Evolutionary conservation across 1,140 invertebrate species (phyloP).

Genomic region (Formica exsecta): DNA sequence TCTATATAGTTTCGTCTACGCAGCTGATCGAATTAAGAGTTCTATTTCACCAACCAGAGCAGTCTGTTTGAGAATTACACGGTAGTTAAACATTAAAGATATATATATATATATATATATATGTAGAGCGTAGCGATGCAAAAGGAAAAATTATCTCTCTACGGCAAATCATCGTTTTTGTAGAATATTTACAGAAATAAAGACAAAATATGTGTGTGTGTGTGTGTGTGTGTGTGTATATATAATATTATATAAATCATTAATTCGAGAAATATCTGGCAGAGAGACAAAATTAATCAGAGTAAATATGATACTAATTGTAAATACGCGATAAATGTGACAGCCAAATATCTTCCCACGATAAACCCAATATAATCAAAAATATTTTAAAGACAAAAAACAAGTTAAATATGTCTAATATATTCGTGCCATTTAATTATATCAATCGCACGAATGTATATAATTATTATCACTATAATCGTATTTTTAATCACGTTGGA

Average conservation of each 20-base stretch:
- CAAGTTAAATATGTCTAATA: background rate
- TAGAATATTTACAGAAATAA: too few species aligned
- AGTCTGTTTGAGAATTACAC: conserved; percentile 9
- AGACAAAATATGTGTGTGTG: too few species aligned
- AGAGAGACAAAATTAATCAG: background rate
- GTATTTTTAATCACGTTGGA: background rate
- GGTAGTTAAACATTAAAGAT: background rate
- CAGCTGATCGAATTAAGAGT: conserved; percentile 46
- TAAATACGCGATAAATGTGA: background rate
- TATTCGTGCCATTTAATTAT: background rate
- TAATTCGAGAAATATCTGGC: background rate
- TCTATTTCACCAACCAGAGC: conserved; percentile 1
- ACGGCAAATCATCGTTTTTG: too few species aligned
- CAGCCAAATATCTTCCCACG: background rate
- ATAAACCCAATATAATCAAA: background rate
- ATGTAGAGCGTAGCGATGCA: too few species aligned
- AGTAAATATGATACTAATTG: background rate
- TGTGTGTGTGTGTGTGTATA: too few species aligned
- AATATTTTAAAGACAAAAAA: background rate
- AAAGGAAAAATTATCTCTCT: too few species aligned
- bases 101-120: too few species aligned
- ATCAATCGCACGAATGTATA: background rate
- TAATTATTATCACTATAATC: background rate
- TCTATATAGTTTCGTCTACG: conserved; percentile 34
- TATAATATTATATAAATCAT: too few species aligned